Base-by-base conservation (phyloP, 23 tunicate species). In the Clavelina lepadiformis region DNA sequence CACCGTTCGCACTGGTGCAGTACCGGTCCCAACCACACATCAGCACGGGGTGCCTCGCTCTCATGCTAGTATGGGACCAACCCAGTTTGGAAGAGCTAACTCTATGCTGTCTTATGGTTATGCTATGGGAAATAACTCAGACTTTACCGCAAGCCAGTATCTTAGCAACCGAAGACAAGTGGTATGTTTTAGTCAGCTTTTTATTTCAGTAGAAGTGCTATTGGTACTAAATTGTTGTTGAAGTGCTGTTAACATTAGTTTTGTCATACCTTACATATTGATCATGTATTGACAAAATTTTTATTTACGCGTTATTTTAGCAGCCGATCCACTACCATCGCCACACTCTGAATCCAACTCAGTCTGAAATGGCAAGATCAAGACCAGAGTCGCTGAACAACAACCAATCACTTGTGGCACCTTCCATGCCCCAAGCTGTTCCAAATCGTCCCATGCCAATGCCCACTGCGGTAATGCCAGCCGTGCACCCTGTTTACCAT, bases 311-410 rank as follows among this genome's bases (percentile, higher is more conserved):
- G 49, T 15, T 15, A 11, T 41, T 41, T 41, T 41, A 7, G 4
- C 78, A 72, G 78, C 65, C 78, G 34, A 36, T 72, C 67, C 78
- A 59, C 2, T 72, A 56, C 38, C 78, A 76, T 28, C 73, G n/a
- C n/a, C n/a, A 73, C 1, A 54, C 53, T 18, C 38, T 56, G 45
- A 35, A 52, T 3, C 61, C 60, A 1, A 46, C 24, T 4, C 58
- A 59, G 6, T 56, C 41, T 5, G 76, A 65, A 25, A 41, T 20
- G 3, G 4, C 7, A 26, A n/a, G n/a, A n/a, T 66, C 72, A 7
- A 46, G 56, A 37, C 22, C 60, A 11, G 68, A 68, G 33, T n/a
- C 47, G 20, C 28, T 29, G 1, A 68, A 58, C 6, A 54, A 27
- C 19, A 56, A 49, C 30, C 28, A 29, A 37, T 4, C 72, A 3